phyloP scores from a whole-genome alignment of 2,888 invertebrate genomes.

The Plagodis pulveraria region DNA sequence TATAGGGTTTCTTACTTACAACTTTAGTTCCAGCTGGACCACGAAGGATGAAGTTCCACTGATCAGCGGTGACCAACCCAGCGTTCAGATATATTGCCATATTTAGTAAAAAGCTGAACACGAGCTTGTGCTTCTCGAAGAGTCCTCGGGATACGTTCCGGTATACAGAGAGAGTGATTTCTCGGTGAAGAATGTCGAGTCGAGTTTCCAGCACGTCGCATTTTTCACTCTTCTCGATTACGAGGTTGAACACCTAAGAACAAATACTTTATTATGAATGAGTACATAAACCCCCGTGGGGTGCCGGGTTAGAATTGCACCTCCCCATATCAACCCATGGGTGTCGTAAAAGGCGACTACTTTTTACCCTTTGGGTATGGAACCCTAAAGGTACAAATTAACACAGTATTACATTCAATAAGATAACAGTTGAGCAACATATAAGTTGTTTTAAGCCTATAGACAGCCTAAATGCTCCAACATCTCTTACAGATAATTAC shows the following conservation, averaged over 20 bases:
- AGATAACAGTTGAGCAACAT: too few relatives aligned
- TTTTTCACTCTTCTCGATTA: constrained; percentile 91
- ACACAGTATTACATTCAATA: too few relatives aligned
- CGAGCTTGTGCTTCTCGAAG: constrained; percentile 95
- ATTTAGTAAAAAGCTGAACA: constrained; percentile 94
- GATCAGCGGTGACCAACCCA: constrained; percentile 82
- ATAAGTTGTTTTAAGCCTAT: too few relatives aligned
- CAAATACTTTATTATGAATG: too few relatives aligned
- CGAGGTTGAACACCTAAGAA: constrained; percentile 90
- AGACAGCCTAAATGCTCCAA: too few relatives aligned
- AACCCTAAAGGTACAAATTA: too few relatives aligned
- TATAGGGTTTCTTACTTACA: constrained; percentile 48
- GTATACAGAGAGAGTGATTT: constrained; percentile 93
- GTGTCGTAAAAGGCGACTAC: too few relatives aligned
- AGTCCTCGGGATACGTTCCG: constrained; percentile 95
- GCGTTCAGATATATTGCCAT: constrained; percentile 89
- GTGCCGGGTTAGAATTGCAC: too few relatives aligned
- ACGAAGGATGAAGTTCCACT: constrained; percentile 92
- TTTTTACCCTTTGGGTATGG: too few relatives aligned
- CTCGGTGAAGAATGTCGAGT: constrained; percentile 88
- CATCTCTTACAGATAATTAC: background rate
- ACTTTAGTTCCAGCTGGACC: constrained; percentile 87
- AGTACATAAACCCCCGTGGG: too few relatives aligned
- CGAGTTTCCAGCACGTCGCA: constrained; percentile 87
- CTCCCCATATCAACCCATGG: too few relatives aligned